phyloP scores from a whole-genome alignment of 2,797 vertebrate species.

The Perodicticus potto region DNA sequence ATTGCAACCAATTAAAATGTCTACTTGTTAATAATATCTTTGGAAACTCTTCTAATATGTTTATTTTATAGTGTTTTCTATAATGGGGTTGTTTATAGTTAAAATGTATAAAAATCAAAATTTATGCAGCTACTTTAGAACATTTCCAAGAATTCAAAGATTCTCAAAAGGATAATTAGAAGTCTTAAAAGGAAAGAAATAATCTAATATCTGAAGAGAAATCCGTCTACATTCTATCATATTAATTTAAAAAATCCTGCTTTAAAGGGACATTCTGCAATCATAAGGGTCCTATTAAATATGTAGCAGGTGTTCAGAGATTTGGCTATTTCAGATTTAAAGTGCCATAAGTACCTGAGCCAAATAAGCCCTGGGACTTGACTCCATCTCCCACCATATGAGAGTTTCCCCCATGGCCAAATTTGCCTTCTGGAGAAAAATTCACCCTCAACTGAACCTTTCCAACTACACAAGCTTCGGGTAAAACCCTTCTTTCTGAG shows the following conservation, averaged over 20 bases:
- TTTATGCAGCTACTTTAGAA: background rate
- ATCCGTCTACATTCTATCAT: background rate
- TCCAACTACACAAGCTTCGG: background rate
- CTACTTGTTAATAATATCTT: constrained; percentile 7
- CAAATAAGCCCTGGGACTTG: constrained; percentile 50
- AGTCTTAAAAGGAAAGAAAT: constrained; percentile 24
- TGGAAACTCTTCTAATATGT: background rate
- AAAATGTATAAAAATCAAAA: constrained; percentile 33
- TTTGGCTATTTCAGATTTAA: constrained; percentile 62
- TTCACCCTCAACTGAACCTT: constrained; percentile 41
- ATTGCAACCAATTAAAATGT: background rate
- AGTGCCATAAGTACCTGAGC: constrained; percentile 32
- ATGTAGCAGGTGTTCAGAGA: constrained; percentile 62
- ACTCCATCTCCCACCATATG: constrained; percentile 61
- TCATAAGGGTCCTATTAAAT: constrained; percentile 56
- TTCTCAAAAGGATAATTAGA: constrained; percentile 34
- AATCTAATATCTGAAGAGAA: background rate
- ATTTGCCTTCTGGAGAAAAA: constrained; percentile 74
- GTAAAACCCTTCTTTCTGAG: background rate
- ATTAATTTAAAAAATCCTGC: constrained; percentile 52
- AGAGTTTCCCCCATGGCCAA: constrained; percentile 49
- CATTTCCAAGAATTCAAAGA: constrained; percentile 31
- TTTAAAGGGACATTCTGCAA: constrained; percentile 47
- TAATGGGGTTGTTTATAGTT: background rate
- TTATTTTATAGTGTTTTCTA: background rate